Conservation (phyloP, 1,140 invertebrate species). For the Rhagoletis zephyria region DNA sequence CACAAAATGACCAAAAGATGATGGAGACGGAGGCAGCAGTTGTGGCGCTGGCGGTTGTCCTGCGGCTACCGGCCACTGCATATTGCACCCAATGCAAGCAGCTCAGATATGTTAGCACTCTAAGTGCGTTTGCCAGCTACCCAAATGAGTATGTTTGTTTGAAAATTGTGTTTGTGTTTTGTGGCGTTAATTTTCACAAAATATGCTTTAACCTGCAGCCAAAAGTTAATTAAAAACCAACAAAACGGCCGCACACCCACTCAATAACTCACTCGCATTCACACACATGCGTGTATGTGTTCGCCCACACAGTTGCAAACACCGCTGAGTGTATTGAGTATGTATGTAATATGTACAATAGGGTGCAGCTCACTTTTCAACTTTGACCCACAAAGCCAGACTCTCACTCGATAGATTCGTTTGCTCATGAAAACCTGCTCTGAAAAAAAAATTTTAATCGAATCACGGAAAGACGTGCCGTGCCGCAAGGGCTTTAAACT, state of each 20-base stretch:
- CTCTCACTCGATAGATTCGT: no score
- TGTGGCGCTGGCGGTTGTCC: conserved; percentile 38
- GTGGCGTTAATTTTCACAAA: conserved; percentile 72
- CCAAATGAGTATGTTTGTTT: conserved; percentile 33
- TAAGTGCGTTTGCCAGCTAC: background rate
- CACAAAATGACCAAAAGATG: conserved; percentile 52
- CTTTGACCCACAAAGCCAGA: no score
- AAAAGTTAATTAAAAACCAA: conserved; percentile 74
- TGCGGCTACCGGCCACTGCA: conserved; percentile 35
- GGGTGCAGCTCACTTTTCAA: no score
- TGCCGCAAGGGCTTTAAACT: no score
- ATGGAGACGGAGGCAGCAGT: background rate
- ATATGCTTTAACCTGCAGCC: conserved; percentile 73
- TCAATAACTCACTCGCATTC: conserved; percentile 51
- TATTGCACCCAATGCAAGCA: conserved; percentile 2
- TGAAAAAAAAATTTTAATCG: no score
- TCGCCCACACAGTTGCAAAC: no score
- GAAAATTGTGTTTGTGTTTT: conserved; percentile 59
- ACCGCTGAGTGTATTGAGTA: no score
- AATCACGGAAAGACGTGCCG: no score
- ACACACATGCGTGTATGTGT: background rate
- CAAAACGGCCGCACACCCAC: conserved; percentile 65
- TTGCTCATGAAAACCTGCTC: no score
- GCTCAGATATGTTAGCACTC: background rate
- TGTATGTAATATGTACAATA: no score